These are phyloP conservation scores for Mimachlamys varia DNA, from an alignment of 2,888 invertebrate species.

Conservation along the genomic window DNA sequence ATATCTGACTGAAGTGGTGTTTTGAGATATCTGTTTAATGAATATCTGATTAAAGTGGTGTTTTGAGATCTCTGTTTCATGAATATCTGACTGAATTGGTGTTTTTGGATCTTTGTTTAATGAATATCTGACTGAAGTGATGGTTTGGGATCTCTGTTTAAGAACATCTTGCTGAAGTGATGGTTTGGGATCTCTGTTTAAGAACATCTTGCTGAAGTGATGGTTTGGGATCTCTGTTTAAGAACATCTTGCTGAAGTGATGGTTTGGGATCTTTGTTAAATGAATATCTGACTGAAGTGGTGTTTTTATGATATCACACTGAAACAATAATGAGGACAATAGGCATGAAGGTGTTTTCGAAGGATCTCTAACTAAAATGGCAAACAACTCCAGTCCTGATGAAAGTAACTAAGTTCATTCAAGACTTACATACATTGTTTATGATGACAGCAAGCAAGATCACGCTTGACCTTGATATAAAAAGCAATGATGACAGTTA, in stretches of 20 bases:
- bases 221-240: background rate
- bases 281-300: background rate
- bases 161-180: background rate
- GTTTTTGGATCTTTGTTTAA: background rate
- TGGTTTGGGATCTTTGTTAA: background rate
- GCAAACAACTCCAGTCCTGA: too few species aligned
- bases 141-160: background rate
- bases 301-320: background rate
- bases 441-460: too few species aligned
- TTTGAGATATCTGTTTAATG: background rate
- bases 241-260: background rate
- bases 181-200: background rate
- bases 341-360: too few species aligned
- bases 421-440: too few species aligned
- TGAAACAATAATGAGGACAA: too few species aligned
- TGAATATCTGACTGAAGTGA: background rate
- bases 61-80: background rate
- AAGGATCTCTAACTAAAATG: too few species aligned
- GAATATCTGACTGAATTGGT: background rate
- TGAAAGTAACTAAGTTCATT: too few species aligned
- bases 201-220: background rate
- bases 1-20: background rate
- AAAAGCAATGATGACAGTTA: too few species aligned
- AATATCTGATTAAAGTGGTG: background rate
- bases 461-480: too few species aligned